These are phyloP conservation scores for Mastacembelus armatus DNA, from an alignment of 2,797 vertebrate species.

Conservation along the genomic window DNA sequence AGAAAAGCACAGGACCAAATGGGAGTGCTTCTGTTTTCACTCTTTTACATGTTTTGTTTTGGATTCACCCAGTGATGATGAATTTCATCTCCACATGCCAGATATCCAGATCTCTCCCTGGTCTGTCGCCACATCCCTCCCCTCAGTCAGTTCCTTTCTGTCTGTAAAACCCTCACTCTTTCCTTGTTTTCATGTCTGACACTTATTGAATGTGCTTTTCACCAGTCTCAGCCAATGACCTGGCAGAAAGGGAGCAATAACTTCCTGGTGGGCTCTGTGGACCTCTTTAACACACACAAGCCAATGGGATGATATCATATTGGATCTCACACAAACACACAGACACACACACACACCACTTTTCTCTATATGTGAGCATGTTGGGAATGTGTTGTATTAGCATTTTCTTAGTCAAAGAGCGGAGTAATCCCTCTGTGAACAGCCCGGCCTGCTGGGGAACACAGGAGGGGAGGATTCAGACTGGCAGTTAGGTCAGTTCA, in stretches of 20 bases:
- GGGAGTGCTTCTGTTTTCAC: not conserved
- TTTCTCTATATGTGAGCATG: constrained; percentile 74
- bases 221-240: constrained; percentile 67
- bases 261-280: constrained; percentile 78
- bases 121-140: constrained; percentile 11
- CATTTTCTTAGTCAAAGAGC: constrained; percentile 79
- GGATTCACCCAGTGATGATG: constrained; percentile 17
- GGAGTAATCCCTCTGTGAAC: constrained; percentile 83
- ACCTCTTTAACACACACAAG: constrained; percentile 48
- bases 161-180: constrained; percentile 47
- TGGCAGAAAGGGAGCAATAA: constrained; percentile 70
- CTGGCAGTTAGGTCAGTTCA: constrained; percentile 25
- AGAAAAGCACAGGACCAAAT: not conserved
- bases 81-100: too few species aligned
- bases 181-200: constrained; percentile 73
- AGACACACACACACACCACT: constrained; percentile 44
- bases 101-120: too few species aligned
- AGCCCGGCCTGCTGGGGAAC: constrained; percentile 58
- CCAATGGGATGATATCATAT: constrained; percentile 83
- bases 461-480: constrained; percentile 54
- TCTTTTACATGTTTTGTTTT: constrained; percentile 15
- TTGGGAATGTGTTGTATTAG: constrained; percentile 85
- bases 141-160: constrained; percentile 22
- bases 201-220: constrained; percentile 62
- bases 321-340: constrained; percentile 31